A percentile compares a stretch with the other conserved stretches of the same genome.
Evolutionary conservation across 53 echinoderm and acorn worm genomes (phyloP).

Genomic region (Holothuria leucospilota): DNA sequence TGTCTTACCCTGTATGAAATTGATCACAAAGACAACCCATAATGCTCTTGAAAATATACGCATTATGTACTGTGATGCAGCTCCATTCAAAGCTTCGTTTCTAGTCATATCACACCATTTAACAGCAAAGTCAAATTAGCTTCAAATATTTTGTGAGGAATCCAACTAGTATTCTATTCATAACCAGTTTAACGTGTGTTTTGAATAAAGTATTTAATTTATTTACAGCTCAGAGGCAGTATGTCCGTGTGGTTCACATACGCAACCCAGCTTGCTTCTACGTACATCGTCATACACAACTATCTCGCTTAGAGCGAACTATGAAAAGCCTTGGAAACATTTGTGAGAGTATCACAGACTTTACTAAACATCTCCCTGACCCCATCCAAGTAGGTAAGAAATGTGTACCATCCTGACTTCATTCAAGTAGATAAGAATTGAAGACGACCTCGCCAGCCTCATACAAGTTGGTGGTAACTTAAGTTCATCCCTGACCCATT

Average conservation of each 20-base stretch:
- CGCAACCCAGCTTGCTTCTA: constrained; percentile 86
- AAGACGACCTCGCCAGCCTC: constrained; percentile 46
- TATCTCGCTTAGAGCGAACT: constrained; percentile 65
- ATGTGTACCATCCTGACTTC: background rate
- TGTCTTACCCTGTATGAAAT: no score
- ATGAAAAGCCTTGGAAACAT: constrained; percentile 73
- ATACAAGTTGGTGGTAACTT: constrained; percentile 67
- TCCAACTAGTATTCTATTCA: no score
- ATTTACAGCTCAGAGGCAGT: constrained; percentile 50
- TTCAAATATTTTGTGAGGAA: no score
- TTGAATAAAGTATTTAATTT: no score
- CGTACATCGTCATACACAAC: constrained; percentile 80
- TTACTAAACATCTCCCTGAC: constrained; percentile 61
- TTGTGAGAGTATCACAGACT: constrained; percentile 63
- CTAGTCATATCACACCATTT: no score
- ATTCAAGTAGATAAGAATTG: background rate
- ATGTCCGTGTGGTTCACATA: constrained; percentile 89
- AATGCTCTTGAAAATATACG: no score
- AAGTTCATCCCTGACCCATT: no score
- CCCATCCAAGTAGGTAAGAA: constrained; percentile 74
- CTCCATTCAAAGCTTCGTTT: no score
- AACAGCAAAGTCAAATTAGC: no score
- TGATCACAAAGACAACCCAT: no score
- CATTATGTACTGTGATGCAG: no score
- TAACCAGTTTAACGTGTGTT: no score